Percentiles rank a stretch among this genome's conserved stretches.
Conservation (phyloP, 1,140 invertebrate genomes). For the Hylaeus volcanicus region DNA sequence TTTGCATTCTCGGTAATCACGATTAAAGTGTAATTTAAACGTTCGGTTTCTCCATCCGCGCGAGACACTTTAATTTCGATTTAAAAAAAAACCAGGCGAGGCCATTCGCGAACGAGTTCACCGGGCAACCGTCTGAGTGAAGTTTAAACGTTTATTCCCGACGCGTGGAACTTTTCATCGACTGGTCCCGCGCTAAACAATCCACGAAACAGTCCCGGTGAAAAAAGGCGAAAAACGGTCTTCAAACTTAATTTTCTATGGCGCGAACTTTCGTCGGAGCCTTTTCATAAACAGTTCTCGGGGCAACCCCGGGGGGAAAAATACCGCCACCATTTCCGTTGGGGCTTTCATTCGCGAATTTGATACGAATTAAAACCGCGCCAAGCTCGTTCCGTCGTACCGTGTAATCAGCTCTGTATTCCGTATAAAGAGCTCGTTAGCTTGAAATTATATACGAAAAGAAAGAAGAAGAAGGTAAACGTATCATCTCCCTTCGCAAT, state of each 20-base stretch:
- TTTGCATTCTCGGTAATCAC: neutral
- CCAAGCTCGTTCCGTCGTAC: too few relatives aligned
- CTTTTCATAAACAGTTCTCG: constrained; percentile 40
- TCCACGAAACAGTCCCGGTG: constrained; percentile 19
- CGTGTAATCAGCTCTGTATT: too few relatives aligned
- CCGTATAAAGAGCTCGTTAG: too few relatives aligned
- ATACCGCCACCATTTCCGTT: neutral
- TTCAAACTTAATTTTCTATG: constrained; percentile 44
- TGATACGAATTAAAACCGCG: constrained; percentile 22
- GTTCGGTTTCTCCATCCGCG: neutral
- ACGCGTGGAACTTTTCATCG: constrained; percentile 33
- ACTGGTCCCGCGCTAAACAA: constrained; percentile 28
- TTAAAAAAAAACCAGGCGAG: constrained; percentile 10
- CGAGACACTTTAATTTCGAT: constrained; percentile 22
- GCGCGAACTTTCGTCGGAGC: constrained; percentile 33
- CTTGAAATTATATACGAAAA: too few relatives aligned
- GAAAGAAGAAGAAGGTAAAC: too few relatives aligned
- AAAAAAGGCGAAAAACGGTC: constrained; percentile 1
- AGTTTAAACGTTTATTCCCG: constrained; percentile 41
- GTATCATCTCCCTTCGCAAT: neutral
- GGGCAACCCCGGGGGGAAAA: constrained; percentile 28
- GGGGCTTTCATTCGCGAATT: constrained; percentile 21
- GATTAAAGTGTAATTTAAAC: constrained; percentile 1
- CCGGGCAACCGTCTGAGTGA: neutral
- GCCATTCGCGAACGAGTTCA: neutral